phyloP scores from a whole-genome alignment of 2,113 vertebrate species.

The Python bivittatus region DNA sequence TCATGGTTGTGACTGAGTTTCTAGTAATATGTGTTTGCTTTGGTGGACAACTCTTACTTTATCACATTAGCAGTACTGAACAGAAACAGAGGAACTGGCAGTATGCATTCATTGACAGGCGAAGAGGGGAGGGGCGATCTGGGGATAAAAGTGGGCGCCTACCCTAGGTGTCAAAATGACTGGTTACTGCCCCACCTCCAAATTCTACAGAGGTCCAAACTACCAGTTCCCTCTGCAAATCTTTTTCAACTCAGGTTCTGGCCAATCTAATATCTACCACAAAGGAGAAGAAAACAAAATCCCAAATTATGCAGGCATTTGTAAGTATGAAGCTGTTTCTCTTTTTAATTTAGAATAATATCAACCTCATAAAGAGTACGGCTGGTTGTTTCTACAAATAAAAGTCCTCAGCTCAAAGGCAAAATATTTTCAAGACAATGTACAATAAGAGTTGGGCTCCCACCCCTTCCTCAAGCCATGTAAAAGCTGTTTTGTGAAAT shows the following conservation, averaged over 20 bases:
- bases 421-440: conserved; percentile 77
- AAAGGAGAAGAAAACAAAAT: conserved; percentile 42
- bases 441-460: conserved; percentile 66
- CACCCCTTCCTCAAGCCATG: conserved; percentile 65
- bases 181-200: background rate
- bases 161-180: background rate
- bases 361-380: conserved; percentile 56
- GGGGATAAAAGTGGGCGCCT: background rate
- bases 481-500: conserved; percentile 82
- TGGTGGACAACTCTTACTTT: background rate
- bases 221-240: background rate
- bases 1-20: background rate
- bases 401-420: conserved; percentile 72
- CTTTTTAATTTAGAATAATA: conserved; percentile 68
- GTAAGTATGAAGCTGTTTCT: conserved; percentile 67
- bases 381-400: conserved; percentile 70
- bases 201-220: background rate
- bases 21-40: background rate
- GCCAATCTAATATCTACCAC: background rate
- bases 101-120: background rate
- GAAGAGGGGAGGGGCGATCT: background rate
- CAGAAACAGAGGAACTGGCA: background rate
- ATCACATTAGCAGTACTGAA: background rate
- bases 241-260: background rate
- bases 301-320: conserved; percentile 45